phyloP scores from a whole-genome alignment of 2,888 invertebrate species.

The Harpalus rufipes region DNA sequence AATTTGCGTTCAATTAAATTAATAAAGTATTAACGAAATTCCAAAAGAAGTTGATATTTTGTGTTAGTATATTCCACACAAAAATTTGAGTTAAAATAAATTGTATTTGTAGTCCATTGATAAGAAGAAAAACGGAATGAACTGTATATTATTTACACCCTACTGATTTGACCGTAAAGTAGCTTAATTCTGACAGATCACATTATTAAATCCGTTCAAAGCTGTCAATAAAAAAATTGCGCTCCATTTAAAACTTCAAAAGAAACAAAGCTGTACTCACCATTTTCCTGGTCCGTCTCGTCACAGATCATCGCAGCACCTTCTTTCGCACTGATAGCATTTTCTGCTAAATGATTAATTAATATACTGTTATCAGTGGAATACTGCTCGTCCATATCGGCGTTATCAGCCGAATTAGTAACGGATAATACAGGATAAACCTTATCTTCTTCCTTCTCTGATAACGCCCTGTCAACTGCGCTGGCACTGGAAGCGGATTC shows the following conservation, averaged over 20 bases:
- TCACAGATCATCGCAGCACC: constrained; percentile 8
- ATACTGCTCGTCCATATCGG: constrained; percentile 48
- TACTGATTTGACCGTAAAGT: no score
- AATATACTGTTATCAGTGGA: constrained; percentile 51
- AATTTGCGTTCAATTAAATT: no score
- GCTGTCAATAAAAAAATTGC: background rate
- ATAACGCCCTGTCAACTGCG: constrained; percentile 10
- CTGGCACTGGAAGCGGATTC: constrained; percentile 20
- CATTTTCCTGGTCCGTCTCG: constrained; percentile 39
- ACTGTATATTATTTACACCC: no score
- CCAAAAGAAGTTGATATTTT: no score
- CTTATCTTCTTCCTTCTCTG: constrained; percentile 56
- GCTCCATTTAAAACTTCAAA: background rate
- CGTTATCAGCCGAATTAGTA: constrained; percentile 47
- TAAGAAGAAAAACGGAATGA: no score
- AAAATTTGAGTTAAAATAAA: no score
- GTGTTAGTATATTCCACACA: no score
- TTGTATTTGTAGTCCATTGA: no score
- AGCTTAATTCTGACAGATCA: no score
- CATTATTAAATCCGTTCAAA: background rate
- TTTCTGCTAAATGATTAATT: constrained; percentile 50
- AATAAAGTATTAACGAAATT: no score
- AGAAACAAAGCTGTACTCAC: constrained; percentile 20
- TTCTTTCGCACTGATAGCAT: constrained; percentile 31
- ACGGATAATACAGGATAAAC: constrained; percentile 48